These are phyloP conservation scores for Lagodon rhomboides DNA, from an alignment of 2,797 vertebrate genomes.

Conservation along the genomic window DNA sequence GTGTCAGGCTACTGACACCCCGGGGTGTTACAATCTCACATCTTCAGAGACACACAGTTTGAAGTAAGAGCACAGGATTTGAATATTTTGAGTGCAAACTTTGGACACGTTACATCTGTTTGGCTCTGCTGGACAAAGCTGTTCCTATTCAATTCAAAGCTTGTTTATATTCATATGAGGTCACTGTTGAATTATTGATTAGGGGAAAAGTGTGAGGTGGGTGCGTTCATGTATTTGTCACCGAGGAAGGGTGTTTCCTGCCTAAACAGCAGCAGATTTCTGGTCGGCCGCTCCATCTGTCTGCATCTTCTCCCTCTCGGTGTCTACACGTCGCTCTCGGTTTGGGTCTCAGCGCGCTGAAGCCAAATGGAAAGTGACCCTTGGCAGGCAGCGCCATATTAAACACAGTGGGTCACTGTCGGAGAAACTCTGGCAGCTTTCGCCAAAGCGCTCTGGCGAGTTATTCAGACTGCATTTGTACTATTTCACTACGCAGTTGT, in stretches of 20 bases:
- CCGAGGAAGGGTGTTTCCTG: constrained; percentile 70
- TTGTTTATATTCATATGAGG: constrained; percentile 74
- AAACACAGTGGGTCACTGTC: constrained; percentile 81
- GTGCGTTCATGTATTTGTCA: constrained; percentile 59
- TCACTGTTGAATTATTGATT: constrained; percentile 83
- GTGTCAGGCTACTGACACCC: constrained; percentile 50
- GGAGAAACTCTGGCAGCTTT: constrained; percentile 67
- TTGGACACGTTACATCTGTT: constrained; percentile 52
- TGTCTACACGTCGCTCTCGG: constrained; percentile 50
- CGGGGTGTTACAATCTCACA: constrained; percentile 27
- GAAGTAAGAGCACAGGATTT: constrained; percentile 40
- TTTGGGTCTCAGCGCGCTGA: constrained; percentile 47
- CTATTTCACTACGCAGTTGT: constrained; percentile 54
- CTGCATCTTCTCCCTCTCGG: constrained; percentile 46
- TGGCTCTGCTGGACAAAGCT: constrained; percentile 43
- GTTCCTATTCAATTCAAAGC: constrained; percentile 50
- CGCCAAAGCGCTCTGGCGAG: constrained; percentile 47
- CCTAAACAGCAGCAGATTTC: constrained; percentile 66
- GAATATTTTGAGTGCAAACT: constrained; percentile 25
- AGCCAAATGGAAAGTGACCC: constrained; percentile 80
- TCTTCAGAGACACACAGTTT: constrained; percentile 30
- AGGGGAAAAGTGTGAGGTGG: constrained; percentile 74
- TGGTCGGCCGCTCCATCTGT: constrained; percentile 18
- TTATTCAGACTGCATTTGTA: constrained; percentile 52
- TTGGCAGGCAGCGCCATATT: constrained; percentile 65